Percentiles rank a stretch among this genome's conserved stretches.
Conservation (phyloP, 2,113 vertebrate species). For the Daubentonia madagascariensis region DNA sequence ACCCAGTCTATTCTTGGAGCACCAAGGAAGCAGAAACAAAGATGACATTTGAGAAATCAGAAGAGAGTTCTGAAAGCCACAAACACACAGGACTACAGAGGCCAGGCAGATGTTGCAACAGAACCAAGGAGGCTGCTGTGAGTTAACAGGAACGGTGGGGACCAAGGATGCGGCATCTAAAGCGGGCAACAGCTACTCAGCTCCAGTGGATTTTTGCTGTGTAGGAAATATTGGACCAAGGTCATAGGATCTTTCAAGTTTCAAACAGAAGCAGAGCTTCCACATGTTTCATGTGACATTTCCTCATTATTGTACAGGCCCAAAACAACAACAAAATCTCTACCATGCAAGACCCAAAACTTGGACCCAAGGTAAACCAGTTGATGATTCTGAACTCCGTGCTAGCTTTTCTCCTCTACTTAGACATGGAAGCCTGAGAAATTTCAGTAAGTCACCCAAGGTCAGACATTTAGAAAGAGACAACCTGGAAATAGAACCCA, state of each 20-base stretch:
- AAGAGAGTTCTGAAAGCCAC: not conserved
- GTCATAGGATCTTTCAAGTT: not conserved
- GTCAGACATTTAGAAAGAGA: not conserved
- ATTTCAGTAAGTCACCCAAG: not conserved
- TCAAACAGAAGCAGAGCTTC: not conserved
- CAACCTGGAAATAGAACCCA: not conserved
- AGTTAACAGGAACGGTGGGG: rapidly evolving
- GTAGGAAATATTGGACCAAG: not conserved
- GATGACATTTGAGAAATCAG: not conserved
- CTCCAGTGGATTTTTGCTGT: not conserved
- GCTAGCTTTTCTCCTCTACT: not conserved
- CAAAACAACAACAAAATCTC: no score
- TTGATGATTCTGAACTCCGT: not conserved
- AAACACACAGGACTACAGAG: not conserved
- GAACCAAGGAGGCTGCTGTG: not conserved
- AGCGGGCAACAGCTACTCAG: rapidly evolving
- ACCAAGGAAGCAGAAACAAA: not conserved
- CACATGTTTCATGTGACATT: not conserved
- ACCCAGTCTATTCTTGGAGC: not conserved
- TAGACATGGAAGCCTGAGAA: not conserved
- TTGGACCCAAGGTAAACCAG: not conserved
- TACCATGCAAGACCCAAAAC: not conserved
- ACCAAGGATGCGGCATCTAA: not conserved
- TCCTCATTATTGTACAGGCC: not conserved
- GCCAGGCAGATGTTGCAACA: no score